Base-by-base conservation (phyloP, 2,888 invertebrate species). In the Pediacus dermestoides region DNA sequence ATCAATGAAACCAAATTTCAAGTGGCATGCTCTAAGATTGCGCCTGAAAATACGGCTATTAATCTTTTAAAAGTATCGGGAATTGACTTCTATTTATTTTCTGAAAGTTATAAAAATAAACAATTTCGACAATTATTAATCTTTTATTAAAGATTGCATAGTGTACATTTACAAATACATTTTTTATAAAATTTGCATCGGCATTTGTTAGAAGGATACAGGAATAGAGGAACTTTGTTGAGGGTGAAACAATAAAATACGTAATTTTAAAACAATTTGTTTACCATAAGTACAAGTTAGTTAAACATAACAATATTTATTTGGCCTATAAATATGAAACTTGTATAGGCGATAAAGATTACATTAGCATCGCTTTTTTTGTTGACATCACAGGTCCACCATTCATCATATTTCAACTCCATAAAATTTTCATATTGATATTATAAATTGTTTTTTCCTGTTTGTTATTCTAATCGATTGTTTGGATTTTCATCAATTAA, bases 231-330 rank as follows among this genome's bases (percentile, higher is more conserved):
- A 14, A 13, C 10, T 28, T 31, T 9, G 7, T 16, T 31, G n/a
- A 15, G 11, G 4, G 4, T 11, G 9, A 31, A 4, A 8, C 2
- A 31, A 31, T 4, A 9, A n/a, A 31, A 3, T 31, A 16, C 6
- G 3, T 31, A 44, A 46, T 40, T 46, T 46, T 46, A 64, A 65
- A 65, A 64, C 64, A 65, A 63, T 65, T 63, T 66, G 64, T 62
- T 66, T 57, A 60, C 57, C 60, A 58, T 63, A 61, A 60, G 57
- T 63, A 65, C 63, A 65, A 63, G 63, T 64, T 58, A 64, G 59
- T 65, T 66, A 64, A 67, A 64, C 62, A 64, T 66, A 68, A 67
- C 66, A 67, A 66, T 64, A 62, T 65, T n/a, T 63, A 57, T 58
- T 57, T 58, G 55, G 58, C 61, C 58, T 55, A 57, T 60, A 57